These are phyloP conservation scores for Amblyornis subalaris DNA, from an alignment of 2,113 vertebrate species.

Conservation along the genomic window DNA sequence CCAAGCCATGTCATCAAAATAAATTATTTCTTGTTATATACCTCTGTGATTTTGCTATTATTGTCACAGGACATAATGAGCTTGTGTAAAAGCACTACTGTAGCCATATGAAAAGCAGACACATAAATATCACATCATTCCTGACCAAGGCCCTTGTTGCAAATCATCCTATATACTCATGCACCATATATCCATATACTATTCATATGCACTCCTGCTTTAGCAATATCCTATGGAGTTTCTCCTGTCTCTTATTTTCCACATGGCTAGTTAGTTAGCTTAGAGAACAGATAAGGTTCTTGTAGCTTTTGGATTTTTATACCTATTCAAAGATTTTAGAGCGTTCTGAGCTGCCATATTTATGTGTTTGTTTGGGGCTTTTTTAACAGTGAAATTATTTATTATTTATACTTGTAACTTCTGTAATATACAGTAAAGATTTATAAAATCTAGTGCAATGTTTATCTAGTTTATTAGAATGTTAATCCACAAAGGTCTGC, in stretches of 20 bases:
- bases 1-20: background rate
- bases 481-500: background rate
- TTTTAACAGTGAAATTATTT: background rate
- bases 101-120: background rate
- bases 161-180: background rate
- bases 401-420: background rate
- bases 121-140: background rate
- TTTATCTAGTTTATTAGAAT: background rate
- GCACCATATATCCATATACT: fast-evolving
- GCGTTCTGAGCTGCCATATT: background rate
- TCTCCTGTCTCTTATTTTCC: background rate
- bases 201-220: background rate
- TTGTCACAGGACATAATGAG: background rate
- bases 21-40: background rate
- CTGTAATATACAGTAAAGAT: background rate
- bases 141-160: background rate
- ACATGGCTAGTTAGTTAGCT: no score
- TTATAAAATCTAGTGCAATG: background rate
- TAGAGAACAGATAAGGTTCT: background rate
- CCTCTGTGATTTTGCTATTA: background rate
- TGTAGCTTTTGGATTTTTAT: background rate
- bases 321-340: background rate
- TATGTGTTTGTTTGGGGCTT: background rate
- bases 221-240: background rate
- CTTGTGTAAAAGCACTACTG: background rate